Base-by-base conservation (phyloP, 2,113 vertebrate species). In the Oncorhynchus tshawytscha region DNA sequence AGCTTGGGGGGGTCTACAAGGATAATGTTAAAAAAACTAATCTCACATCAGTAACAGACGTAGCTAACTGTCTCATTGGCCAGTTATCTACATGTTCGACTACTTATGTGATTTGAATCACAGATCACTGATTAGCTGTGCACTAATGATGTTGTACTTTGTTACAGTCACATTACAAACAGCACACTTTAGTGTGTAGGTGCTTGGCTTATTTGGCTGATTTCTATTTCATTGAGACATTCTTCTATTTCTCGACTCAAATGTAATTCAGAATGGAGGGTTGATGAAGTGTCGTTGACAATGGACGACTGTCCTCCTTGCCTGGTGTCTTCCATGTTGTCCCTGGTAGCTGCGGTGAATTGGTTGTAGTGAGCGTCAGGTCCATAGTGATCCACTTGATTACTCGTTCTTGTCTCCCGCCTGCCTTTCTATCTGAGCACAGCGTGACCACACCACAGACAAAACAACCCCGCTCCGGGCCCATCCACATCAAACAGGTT, bases 11-110 rank as follows among this genome's bases (percentile, higher is more conserved):
- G 87, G 27, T 86, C 87, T 87, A 59, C 83, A 76, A 25, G 60
- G 85, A 88, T 85, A 84, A 81, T 89, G 88, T 88, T 89, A 89
- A 89, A 88, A 87, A 87, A 84, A 77, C 81, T 89, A 89, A 91
- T 91, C 90, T 90, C 78, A 78, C 78, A 85, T 90, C 87, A 78
- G 71, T 57, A 78, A 62, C 73, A 24, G 73, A 70, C 13, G 22
- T 57, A 85, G 87, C 88, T 90, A 88, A 85, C 81, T 73, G 84
- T 88, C 82, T 84, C 79, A 74, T 83, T 72, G 87, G 82, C 84
- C 85, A 74, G 77, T 13, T 85, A 88, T 90, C 86, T 83, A 78
- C 82, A 45, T 39, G 77, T 54, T 70, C 89, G 86, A 91, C 89
- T 87, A 86, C 29, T 70, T 67, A 49, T 76, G 79, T 73, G 83